Evolutionary conservation across 2,113 vertebrate genomes (phyloP).

Genomic region (Siphamia tubifer): DNA sequence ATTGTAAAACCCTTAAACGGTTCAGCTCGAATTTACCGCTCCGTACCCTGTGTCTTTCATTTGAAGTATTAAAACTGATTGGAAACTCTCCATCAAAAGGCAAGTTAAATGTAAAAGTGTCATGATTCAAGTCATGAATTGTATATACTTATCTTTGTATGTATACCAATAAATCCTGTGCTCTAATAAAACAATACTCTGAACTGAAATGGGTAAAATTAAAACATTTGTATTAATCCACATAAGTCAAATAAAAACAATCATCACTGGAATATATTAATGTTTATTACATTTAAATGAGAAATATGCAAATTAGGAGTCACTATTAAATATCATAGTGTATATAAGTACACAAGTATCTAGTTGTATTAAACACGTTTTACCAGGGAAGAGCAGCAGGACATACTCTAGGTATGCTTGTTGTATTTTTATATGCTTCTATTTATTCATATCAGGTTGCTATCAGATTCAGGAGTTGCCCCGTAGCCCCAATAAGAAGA

Average conservation of each 20-base stretch:
- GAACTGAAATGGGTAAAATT: constrained; percentile 72
- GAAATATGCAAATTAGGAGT: constrained; percentile 75
- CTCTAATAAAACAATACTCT: constrained; percentile 77
- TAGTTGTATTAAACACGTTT: constrained; percentile 64
- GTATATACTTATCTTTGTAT: constrained; percentile 79
- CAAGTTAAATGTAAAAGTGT: constrained; percentile 68
- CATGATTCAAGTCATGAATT: constrained; percentile 65
- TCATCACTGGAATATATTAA: constrained; percentile 65
- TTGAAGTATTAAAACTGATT: constrained; percentile 52
- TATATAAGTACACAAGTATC: constrained; percentile 69
- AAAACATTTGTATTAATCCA: constrained; percentile 77
- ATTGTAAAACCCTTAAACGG: constrained; percentile 47
- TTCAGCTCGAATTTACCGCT: constrained; percentile 36
- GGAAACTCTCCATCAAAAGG: constrained; percentile 49
- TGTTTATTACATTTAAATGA: constrained; percentile 69
- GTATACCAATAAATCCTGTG: constrained; percentile 77
- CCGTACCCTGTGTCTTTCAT: constrained; percentile 45
- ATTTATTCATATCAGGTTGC: constrained; percentile 48
- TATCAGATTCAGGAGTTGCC: constrained; percentile 48
- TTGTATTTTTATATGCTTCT: constrained; percentile 71
- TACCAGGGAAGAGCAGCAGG: constrained; percentile 68
- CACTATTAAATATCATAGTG: constrained; percentile 62
- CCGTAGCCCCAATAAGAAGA: constrained; percentile 37
- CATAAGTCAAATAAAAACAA: constrained; percentile 65
- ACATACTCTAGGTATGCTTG: constrained; percentile 67